Conservation (phyloP, 2,113 vertebrate genomes). For the Daphoenositta chrysoptera region DNA sequence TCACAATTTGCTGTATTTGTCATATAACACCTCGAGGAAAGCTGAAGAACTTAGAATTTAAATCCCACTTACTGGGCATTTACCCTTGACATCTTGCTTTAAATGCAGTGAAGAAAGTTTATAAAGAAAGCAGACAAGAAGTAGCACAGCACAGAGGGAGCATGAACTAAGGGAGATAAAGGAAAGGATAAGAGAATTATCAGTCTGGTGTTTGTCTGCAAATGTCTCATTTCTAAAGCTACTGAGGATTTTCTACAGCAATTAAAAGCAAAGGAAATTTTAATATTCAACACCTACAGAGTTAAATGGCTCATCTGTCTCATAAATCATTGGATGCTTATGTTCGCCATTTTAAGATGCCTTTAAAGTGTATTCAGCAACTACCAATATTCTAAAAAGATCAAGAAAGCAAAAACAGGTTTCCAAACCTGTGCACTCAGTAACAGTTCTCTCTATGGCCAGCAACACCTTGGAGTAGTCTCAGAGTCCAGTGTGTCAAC, state of each 20-base stretch:
- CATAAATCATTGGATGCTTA: background rate
- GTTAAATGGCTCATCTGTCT: background rate
- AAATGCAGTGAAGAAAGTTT: background rate
- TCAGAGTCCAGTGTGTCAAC: background rate
- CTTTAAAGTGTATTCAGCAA: background rate
- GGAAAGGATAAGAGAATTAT: background rate
- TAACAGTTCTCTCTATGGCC: background rate
- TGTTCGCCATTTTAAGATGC: background rate
- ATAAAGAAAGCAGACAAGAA: background rate
- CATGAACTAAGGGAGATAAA: background rate
- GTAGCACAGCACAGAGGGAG: background rate
- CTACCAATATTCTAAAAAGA: background rate
- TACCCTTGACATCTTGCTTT: background rate
- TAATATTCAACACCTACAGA: background rate
- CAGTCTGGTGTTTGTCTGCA: background rate
- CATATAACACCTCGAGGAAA: background rate
- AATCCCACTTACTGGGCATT: background rate
- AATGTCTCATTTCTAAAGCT: background rate
- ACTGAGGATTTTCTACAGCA: background rate
- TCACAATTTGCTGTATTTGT: background rate
- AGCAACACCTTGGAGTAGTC: rapidly evolving
- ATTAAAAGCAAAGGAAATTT: background rate
- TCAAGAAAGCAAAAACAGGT: background rate
- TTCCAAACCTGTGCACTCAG: background rate
- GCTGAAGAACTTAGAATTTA: background rate